These are phyloP conservation scores for Octopus bimaculoides DNA, from an alignment of 1,140 invertebrate genomes.

Conservation along the genomic window DNA sequence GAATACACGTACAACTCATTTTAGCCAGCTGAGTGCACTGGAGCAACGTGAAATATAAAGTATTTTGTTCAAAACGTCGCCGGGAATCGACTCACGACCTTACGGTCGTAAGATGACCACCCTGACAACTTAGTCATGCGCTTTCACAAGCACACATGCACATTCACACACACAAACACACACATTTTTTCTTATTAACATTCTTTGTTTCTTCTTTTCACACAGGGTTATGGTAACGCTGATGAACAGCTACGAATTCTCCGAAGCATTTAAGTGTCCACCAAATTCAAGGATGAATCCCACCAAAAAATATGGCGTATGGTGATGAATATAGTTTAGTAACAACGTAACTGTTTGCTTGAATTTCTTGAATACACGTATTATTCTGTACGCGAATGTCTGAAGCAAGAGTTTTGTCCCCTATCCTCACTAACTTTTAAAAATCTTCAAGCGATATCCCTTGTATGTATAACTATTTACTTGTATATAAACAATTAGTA, in stretches of 20 bases:
- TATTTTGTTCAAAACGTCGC: too few species aligned
- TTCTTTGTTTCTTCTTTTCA: background rate
- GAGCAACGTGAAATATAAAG: too few species aligned
- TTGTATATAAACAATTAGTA: too few species aligned
- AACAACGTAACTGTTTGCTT: background rate
- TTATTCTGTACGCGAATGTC: too few species aligned
- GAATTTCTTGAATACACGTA: too few species aligned
- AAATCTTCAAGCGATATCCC: too few species aligned
- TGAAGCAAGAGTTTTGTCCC: too few species aligned
- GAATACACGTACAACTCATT: too few species aligned
- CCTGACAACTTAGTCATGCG: background rate
- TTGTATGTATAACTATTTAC: too few species aligned
- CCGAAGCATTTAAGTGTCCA: background rate
- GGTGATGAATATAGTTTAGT: background rate
- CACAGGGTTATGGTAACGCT: background rate
- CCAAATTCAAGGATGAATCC: background rate
- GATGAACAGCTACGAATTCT: background rate
- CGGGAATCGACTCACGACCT: background rate
- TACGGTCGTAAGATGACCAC: background rate
- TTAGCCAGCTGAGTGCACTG: too few species aligned
- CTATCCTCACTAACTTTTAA: too few species aligned
- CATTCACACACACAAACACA: background rate
- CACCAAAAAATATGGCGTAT: background rate
- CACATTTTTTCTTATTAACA: background rate
- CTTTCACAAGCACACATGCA: background rate